These are phyloP conservation scores for Drosophila sp. DNA, from an alignment of 1,140 invertebrate species.

Conservation along the genomic window DNA sequence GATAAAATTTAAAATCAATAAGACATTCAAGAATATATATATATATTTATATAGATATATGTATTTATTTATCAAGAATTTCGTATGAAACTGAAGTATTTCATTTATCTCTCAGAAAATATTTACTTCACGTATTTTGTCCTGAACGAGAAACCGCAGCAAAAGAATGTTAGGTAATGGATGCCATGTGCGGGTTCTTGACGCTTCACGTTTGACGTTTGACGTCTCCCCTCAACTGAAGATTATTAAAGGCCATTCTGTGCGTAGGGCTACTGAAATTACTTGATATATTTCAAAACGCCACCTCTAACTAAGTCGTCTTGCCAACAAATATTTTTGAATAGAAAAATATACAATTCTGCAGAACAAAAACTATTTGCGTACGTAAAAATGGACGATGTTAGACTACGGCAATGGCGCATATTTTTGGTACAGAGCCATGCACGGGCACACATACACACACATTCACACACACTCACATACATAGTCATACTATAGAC, in stretches of 20 bases:
- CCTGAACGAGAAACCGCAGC: constrained; percentile 15
- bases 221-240: constrained; percentile 10
- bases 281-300: constrained; percentile 61
- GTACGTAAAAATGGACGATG: constrained; percentile 70
- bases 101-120: background rate
- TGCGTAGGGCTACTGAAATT: constrained; percentile 61
- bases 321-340: constrained; percentile 50
- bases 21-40: constrained; percentile 7
- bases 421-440: constrained; percentile 61
- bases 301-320: constrained; percentile 59
- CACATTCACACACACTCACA: constrained; percentile 21
- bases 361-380: constrained; percentile 74
- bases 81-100: no score
- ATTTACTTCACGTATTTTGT: constrained; percentile 4
- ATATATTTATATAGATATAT: no score
- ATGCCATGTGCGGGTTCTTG: constrained; percentile 9
- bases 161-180: constrained; percentile 44
- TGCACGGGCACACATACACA: constrained; percentile 48
- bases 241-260: constrained; percentile 44
- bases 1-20: constrained; percentile 21
- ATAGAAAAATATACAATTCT: constrained; percentile 65
- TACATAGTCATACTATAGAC: constrained; percentile 17
- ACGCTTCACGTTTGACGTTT: background rate
- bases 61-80: no score
- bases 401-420: constrained; percentile 64